These are phyloP conservation scores for Bradypodion ventrale DNA, from an alignment of 2,797 vertebrate species.

Conservation along the genomic window DNA sequence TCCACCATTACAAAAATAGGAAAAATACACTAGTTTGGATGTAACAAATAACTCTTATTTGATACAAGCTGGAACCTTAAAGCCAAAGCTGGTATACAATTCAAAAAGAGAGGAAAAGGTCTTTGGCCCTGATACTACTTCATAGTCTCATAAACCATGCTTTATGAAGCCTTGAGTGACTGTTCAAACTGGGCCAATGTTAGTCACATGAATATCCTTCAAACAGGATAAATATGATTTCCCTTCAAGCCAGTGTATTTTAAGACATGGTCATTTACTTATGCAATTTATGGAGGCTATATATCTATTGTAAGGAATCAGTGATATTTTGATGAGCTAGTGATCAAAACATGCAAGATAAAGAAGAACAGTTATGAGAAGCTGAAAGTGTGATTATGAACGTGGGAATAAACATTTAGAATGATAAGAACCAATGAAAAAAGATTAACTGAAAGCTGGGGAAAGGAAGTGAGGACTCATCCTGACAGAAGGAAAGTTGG, in stretches of 20 bases:
- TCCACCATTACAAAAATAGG: not conserved
- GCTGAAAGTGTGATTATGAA: not conserved
- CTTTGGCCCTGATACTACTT: not conserved
- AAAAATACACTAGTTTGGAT: not conserved
- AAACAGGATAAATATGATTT: not conserved
- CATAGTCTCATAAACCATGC: not conserved
- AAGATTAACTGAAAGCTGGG: not conserved
- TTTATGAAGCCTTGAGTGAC: not conserved
- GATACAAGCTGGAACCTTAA: not conserved
- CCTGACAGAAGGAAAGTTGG: accelerated
- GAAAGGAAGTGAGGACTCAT: not conserved
- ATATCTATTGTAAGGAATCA: not conserved
- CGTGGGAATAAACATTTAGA: not conserved
- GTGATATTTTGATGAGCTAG: not conserved
- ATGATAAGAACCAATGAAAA: not conserved
- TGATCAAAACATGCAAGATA: not conserved
- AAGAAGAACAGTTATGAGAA: not conserved
- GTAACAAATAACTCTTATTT: not conserved
- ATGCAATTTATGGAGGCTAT: not conserved
- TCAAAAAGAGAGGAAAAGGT: too few species aligned
- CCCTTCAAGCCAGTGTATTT: not conserved
- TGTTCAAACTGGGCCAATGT: not conserved
- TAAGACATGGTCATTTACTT: not conserved
- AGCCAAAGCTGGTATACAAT: not conserved
- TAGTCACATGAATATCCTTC: not conserved